A percentile compares a stretch with the other conserved stretches of the same genome.
These are phyloP conservation scores for Malurus splendens DNA, from an alignment of 2,797 vertebrate species.

Conservation along the genomic window DNA sequence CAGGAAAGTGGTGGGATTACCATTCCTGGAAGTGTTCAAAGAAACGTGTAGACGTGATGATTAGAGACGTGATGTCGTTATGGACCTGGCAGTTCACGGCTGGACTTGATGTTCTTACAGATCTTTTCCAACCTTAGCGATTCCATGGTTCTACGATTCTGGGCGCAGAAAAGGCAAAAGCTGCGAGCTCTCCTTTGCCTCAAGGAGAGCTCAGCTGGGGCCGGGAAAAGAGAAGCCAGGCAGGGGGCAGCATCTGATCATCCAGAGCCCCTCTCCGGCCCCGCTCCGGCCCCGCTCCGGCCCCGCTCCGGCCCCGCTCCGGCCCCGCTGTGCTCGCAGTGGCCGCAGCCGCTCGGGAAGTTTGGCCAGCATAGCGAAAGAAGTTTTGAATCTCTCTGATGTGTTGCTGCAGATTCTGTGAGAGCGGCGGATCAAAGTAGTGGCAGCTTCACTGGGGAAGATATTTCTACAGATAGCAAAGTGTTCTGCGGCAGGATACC, in stretches of 20 bases:
- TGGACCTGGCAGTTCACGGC: neutral
- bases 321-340: accelerated
- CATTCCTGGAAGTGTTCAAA: neutral
- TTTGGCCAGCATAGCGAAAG: neutral
- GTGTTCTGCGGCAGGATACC: neutral
- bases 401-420: neutral
- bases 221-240: neutral
- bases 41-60: neutral
- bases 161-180: neutral
- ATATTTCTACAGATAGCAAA: neutral
- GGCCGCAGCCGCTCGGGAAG: neutral
- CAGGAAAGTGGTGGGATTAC: neutral
- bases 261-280: neutral
- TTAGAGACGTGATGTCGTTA: neutral
- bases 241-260: constrained; percentile 25
- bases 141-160: too few species aligned
- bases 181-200: neutral
- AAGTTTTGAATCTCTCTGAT: neutral
- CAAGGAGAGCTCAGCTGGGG: neutral
- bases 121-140: neutral
- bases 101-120: too few species aligned
- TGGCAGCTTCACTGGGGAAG: neutral
- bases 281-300: neutral
- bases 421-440: neutral
- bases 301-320: accelerated